Percentiles rank a stretch among this genome's conserved stretches.
These are phyloP conservation scores for Ptychodera flava DNA, from an alignment of 35 echinoderm and acorn worm species.

Conservation along the genomic window DNA sequence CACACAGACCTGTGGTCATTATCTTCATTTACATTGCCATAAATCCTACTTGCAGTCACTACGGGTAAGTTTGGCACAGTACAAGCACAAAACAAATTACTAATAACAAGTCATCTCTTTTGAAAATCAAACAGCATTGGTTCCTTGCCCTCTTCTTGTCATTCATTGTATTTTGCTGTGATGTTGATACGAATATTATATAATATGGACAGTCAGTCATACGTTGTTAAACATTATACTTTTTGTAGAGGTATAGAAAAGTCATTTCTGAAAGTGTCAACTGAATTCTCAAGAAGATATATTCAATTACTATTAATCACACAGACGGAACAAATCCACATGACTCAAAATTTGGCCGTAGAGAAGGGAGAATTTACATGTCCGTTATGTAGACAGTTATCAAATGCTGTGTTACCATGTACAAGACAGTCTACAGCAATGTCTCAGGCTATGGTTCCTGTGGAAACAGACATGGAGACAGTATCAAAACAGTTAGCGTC, in stretches of 20 bases:
- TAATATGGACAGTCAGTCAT: too few relatives aligned
- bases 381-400: constrained; percentile 87
- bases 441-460: background rate
- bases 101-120: too few relatives aligned
- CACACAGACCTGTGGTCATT: constrained; percentile 94
- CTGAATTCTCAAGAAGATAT: too few relatives aligned
- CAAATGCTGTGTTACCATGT: constrained; percentile 87
- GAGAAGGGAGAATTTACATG: constrained; percentile 79
- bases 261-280: too few relatives aligned
- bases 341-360: constrained; percentile 48
- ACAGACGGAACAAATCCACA: constrained; percentile 57
- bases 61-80: constrained; percentile 55
- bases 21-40: constrained; percentile 78
- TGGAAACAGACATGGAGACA: background rate
- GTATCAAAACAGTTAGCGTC: background rate
- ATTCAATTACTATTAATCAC: too few relatives aligned
- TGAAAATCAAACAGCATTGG: too few relatives aligned
- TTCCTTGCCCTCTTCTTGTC: too few relatives aligned
- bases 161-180: too few relatives aligned
- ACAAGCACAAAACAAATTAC: too few relatives aligned
- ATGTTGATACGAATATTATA: too few relatives aligned
- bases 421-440: background rate
- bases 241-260: too few relatives aligned
- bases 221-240: too few relatives aligned
- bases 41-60: constrained; percentile 75